These are phyloP conservation scores for Tenrec ecaudatus DNA, from an alignment of 2,113 vertebrate genomes.

Conservation along the genomic window DNA sequence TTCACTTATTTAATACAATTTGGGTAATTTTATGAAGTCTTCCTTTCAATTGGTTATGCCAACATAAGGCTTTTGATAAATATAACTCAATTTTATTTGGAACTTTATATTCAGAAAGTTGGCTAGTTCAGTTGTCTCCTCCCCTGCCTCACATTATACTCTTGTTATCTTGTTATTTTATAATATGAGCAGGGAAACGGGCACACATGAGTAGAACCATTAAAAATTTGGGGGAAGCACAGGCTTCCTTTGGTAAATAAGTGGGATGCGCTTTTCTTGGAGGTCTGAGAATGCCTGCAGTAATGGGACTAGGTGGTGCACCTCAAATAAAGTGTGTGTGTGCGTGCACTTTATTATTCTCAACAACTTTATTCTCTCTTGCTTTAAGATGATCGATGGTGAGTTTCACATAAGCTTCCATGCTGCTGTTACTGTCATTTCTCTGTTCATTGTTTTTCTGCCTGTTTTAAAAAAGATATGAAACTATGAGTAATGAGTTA, in stretches of 20 bases:
- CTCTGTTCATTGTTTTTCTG: conserved; percentile 18
- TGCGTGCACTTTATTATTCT: background rate
- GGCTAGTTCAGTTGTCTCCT: conserved; percentile 39
- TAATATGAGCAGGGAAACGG: conserved; percentile 43
- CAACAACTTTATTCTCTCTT: background rate
- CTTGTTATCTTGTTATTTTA: conserved; percentile 41
- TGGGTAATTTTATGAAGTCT: conserved; percentile 73
- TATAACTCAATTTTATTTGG: conserved; percentile 41
- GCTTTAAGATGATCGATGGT: conserved; percentile 33
- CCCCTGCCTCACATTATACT: conserved; percentile 25
- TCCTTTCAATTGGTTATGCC: conserved; percentile 74
- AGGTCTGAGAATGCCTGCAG: background rate
- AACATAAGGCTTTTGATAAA: conserved; percentile 55
- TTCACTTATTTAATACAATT: conserved; percentile 80
- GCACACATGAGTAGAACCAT: background rate
- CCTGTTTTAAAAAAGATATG: background rate
- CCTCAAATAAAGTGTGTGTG: background rate
- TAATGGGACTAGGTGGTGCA: background rate
- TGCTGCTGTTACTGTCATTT: conserved; percentile 18
- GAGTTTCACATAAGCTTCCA: background rate
- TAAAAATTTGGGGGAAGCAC: conserved; percentile 21
- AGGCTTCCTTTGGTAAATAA: conserved; percentile 38
- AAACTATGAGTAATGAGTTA: conserved; percentile 9
- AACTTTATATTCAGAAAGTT: conserved; percentile 36
- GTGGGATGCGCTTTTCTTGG: background rate